phyloP scores from a whole-genome alignment of 2,113 vertebrate species.

The Amphiprion percula region DNA sequence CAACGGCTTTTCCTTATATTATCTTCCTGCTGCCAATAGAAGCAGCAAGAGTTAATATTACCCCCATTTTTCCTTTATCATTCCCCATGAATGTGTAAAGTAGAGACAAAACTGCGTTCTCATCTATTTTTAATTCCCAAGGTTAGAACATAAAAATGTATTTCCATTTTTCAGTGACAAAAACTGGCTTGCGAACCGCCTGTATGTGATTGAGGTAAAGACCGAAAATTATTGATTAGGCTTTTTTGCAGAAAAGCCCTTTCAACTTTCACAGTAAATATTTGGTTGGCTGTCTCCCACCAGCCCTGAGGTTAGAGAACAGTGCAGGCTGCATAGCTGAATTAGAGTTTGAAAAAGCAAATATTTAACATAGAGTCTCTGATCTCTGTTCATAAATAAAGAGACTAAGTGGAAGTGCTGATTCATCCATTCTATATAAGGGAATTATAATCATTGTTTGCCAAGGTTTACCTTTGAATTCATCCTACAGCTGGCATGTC shows the following conservation, averaged over 20 bases:
- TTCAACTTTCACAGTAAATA: slow-evolving; percentile 40
- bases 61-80: neutral
- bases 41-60: neutral
- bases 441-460: slow-evolving; percentile 12
- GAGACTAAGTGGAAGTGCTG: slow-evolving; percentile 32
- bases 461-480: neutral
- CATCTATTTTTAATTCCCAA: neutral
- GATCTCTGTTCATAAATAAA: slow-evolving; percentile 34
- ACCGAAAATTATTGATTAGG: slow-evolving; percentile 49
- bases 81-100: slow-evolving; percentile 2
- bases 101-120: neutral
- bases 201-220: slow-evolving; percentile 39
- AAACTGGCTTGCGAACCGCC: slow-evolving; percentile 40
- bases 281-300: slow-evolving; percentile 38
- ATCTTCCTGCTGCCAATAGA: neutral
- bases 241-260: slow-evolving; percentile 34
- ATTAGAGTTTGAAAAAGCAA: slow-evolving; percentile 27
- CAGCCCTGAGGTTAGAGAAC: slow-evolving; percentile 18
- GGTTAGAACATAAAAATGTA: neutral
- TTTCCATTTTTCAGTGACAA: slow-evolving; percentile 9
- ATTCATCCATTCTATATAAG: slow-evolving; percentile 16
- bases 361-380: slow-evolving; percentile 21
- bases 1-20: too few species aligned
- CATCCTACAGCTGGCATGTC: too few species aligned
- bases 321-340: slow-evolving; percentile 27